Percentiles rank a stretch among this genome's conserved stretches.
Conservation (phyloP, 2,888 invertebrate species). For the Microctonus aethiopoides region DNA sequence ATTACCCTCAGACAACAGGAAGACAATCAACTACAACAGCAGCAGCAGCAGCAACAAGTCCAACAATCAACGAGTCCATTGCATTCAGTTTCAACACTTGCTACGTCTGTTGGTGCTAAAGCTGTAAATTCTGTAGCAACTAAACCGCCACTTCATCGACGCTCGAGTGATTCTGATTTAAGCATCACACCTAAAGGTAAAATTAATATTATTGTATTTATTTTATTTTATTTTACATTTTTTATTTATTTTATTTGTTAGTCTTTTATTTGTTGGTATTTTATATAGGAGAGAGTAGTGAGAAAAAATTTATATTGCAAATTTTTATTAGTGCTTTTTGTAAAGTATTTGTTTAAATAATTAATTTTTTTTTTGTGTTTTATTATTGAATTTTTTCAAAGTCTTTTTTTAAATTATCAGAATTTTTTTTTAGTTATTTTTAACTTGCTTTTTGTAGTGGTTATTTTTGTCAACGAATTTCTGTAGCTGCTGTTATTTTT, state of each 20-base stretch:
- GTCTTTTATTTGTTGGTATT: no score
- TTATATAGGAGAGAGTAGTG: no score
- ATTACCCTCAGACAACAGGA: conserved; percentile 62
- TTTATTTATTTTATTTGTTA: conserved; percentile 2
- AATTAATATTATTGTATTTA: conserved; percentile 37
- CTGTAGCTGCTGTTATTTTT: no score
- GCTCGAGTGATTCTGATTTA: conserved; percentile 94
- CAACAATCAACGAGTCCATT: conserved; percentile 37
- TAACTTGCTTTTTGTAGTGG: no score
- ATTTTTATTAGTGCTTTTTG: conserved; percentile 28
- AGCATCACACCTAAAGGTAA: conserved; percentile 94
- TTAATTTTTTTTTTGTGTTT: no score
- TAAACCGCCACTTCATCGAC: conserved; percentile 68
- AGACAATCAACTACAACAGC: conserved; percentile 40
- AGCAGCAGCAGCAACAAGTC: conserved; percentile 34
- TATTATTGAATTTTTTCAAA: no score
- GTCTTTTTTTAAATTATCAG: no score
- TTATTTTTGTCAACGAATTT: no score
- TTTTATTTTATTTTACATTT: neutral
- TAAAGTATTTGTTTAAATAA: neutral
- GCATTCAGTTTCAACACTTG: conserved; percentile 35
- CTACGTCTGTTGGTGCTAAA: conserved; percentile 70
- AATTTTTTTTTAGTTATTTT: no score
- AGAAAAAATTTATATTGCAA: no score
- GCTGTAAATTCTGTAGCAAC: conserved; percentile 70